These are phyloP conservation scores for fruit fly (Drosophila melanogaster) DNA, from an alignment of 1,140 invertebrate species.

Conservation along the genomic window DNA sequence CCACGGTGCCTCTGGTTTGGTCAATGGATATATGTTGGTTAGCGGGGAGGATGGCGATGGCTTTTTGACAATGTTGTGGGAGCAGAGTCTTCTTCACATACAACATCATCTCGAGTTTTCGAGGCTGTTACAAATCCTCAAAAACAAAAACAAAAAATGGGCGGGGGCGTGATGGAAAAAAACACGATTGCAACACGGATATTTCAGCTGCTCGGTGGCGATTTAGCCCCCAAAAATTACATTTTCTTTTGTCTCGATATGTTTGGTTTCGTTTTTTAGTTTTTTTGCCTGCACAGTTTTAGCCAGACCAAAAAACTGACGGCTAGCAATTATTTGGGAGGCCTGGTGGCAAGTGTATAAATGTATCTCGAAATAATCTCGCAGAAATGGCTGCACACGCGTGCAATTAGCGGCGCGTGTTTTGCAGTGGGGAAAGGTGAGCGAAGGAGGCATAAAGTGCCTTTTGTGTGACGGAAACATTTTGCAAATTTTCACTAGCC, in stretches of 20 bases:
- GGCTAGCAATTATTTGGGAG: constrained; percentile 50
- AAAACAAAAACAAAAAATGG: constrained; percentile 1
- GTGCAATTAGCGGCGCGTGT: constrained; percentile 72
- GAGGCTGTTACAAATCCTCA: constrained; percentile 31
- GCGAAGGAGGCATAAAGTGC: constrained; percentile 25
- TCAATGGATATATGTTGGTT: neutral
- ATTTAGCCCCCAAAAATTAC: constrained; percentile 5
- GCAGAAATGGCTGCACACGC: constrained; percentile 8
- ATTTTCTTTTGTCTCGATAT: constrained; percentile 13
- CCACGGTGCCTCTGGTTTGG: constrained; percentile 41
- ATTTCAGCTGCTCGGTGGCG: constrained; percentile 29
- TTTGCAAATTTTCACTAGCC: constrained; percentile 30
- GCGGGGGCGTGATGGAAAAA: constrained; percentile 46
- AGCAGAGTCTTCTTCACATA: constrained; percentile 18
- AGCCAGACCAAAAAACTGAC: constrained; percentile 27
- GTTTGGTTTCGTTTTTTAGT: constrained; percentile 1
- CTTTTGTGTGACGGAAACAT: constrained; percentile 33
- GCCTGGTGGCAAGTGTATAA: constrained; percentile 35
- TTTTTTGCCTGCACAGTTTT: constrained; percentile 35
- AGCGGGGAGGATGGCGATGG: neutral
- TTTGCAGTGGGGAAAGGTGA: constrained; percentile 45
- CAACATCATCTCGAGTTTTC: constrained; percentile 35
- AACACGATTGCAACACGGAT: constrained; percentile 67
- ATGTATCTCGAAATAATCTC: constrained; percentile 6
- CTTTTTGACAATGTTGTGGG: constrained; percentile 48